Evolutionary conservation across 2,113 vertebrate species (phyloP).

Genomic region (Rhadina sibilatrix): DNA sequence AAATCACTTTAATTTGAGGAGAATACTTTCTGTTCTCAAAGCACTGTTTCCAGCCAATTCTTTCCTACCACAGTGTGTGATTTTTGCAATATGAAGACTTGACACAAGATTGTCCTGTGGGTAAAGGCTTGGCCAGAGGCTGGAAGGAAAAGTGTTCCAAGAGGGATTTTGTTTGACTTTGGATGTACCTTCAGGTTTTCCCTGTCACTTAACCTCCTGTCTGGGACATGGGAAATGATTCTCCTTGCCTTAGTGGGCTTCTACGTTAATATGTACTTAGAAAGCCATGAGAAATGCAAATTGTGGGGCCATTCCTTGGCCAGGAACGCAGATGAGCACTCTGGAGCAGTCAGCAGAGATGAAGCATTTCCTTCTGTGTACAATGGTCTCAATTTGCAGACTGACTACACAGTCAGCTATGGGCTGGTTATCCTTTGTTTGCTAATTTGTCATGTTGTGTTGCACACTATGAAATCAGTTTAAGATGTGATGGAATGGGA

Average conservation of each 20-base stretch:
- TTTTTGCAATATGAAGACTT: not conserved
- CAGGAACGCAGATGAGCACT: not conserved
- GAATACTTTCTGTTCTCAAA: not conserved
- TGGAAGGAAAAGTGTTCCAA: not conserved
- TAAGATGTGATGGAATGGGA: not conserved
- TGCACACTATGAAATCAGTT: not conserved
- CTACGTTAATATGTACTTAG: rapidly evolving
- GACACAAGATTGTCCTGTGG: not conserved
- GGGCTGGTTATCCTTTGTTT: not conserved
- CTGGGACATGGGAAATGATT: not conserved
- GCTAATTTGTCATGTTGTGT: not conserved
- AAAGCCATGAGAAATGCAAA: not conserved
- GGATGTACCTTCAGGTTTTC: not conserved
- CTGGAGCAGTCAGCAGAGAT: not conserved
- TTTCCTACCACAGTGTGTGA: not conserved
- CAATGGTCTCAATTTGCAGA: not conserved
- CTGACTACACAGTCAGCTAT: not conserved
- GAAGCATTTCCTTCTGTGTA: not conserved
- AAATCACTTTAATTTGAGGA: not conserved
- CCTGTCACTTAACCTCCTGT: not conserved
- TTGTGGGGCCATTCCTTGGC: not conserved
- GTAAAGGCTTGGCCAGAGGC: not conserved
- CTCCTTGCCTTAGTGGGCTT: not conserved
- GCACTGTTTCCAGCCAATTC: not conserved
- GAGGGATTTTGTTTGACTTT: not conserved